Percentiles rank a stretch among this genome's conserved stretches.
These are phyloP conservation scores for Brachystomella parvula DNA, from an alignment of 1,140 invertebrate species.

Conservation along the genomic window DNA sequence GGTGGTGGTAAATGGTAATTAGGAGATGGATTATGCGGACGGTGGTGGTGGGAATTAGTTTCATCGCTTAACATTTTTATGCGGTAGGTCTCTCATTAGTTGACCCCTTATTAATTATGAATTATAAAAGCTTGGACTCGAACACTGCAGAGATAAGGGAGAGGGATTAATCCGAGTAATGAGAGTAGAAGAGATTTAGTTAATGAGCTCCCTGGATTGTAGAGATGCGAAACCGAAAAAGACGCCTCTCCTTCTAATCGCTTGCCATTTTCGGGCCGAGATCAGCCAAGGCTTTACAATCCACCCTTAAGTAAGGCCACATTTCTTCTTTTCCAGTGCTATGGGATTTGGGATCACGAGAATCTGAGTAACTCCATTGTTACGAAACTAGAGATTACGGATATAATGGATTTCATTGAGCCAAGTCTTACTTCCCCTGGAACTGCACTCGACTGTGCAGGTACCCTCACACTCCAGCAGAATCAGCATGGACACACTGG, in stretches of 20 bases:
- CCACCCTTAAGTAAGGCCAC: background rate
- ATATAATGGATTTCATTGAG: constrained; percentile 31
- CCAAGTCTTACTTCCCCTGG: constrained; percentile 13
- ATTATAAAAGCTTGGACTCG: background rate
- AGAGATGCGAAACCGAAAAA: background rate
- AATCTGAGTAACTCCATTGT: constrained; percentile 10
- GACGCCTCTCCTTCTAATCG: background rate
- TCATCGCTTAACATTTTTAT: background rate
- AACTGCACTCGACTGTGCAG: background rate
- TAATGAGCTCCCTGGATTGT: background rate
- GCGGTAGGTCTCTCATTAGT: background rate
- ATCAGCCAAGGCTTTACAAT: background rate
- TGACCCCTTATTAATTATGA: background rate
- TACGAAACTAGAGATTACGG: constrained; percentile 29
- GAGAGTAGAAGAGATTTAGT: background rate
- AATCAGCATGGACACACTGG: constrained; percentile 1
- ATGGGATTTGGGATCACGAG: constrained; percentile 33
- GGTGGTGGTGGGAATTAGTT: background rate
- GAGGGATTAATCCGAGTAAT: background rate
- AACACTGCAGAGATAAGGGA: background rate
- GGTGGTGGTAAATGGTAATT: background rate
- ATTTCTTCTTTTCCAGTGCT: constrained; percentile 15
- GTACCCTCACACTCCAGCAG: background rate
- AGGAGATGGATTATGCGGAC: background rate
- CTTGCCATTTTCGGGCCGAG: background rate